Base-by-base conservation (phyloP, 2,797 vertebrate genomes). In the Perodicticus potto region DNA sequence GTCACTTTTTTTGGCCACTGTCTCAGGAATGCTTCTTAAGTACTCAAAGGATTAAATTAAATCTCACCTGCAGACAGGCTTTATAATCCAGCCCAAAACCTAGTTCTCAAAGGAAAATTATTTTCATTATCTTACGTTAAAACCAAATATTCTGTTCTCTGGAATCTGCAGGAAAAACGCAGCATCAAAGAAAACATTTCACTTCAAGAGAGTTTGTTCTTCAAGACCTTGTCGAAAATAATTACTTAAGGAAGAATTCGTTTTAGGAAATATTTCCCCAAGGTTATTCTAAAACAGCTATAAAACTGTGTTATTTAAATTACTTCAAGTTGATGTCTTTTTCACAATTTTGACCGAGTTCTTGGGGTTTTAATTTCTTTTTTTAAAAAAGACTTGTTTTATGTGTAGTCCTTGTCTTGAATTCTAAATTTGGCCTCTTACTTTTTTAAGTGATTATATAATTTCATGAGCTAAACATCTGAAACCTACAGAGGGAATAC, bases 1-100 rank as follows among this genome's bases (percentile, higher is more conserved):
- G 97, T 97, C 97, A 97, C 97, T 96, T 98, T 98, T 98, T 97
- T 97, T 98, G 97, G 96, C 13, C 2, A 98, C 67, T 37, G 96
- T 97, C 96, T 98, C 97, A 97, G 97, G 98, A 98, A 98, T 97
- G 98, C 96, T 98, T 98, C 98, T 98, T 98, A 98, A 98, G 97
- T 98, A 97, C 97, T 98, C 97, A 97, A 97, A 97, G 97, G 98
- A 98, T 98, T 98, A 98, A 98, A 98, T 97, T 96, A 98, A 98
- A 98, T 98, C 98, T 98, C 97, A 98, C 96, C 97, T 93, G 2
- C 96, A 98, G 98, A 98, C 97, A 98, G 97, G 97, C 95, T 98
- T 98, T 97, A 93, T 93, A 98, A 98, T 97, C 97, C 93, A 25
- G 83, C 76, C 89, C 40, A 97, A 98, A 98, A 87, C 23, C 53